Evolutionary conservation across 2,888 invertebrate genomes (phyloP).

Genomic region (Andrena haemorrhoa): DNA sequence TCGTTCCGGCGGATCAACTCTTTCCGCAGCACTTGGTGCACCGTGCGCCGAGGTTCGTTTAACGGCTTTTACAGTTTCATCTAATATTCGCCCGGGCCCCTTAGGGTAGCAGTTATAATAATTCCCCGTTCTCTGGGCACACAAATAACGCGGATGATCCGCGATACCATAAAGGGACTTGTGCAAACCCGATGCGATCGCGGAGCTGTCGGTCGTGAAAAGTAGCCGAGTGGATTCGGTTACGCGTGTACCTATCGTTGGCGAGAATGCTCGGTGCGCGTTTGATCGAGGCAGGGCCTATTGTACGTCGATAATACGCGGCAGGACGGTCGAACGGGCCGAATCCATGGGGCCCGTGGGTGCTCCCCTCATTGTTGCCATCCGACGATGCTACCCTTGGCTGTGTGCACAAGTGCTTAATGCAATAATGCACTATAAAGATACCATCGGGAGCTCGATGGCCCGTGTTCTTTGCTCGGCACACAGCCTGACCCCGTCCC

Average conservation of each 20-base stretch:
- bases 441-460: constrained; percentile 79
- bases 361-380: constrained; percentile 73
- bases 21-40: too few species aligned
- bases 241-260: constrained; percentile 56
- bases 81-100: constrained; percentile 40
- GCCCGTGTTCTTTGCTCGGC: constrained; percentile 68
- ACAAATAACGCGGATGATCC: constrained; percentile 53
- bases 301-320: constrained; percentile 71
- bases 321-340: constrained; percentile 58
- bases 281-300: constrained; percentile 71
- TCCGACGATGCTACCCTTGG: constrained; percentile 70
- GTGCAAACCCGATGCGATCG: constrained; percentile 45
- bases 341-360: constrained; percentile 68
- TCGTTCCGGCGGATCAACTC: neutral
- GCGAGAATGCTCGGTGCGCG: constrained; percentile 62
- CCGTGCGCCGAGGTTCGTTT: neutral
- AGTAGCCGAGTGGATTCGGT: constrained; percentile 58
- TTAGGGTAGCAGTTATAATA: constrained; percentile 42
- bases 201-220: constrained; percentile 33
- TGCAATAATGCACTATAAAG: constrained; percentile 83
- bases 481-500: constrained; percentile 46
- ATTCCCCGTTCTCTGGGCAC: constrained; percentile 42
- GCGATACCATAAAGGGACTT: constrained; percentile 32
- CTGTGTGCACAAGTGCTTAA: constrained; percentile 84
- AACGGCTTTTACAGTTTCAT: constrained; percentile 48